These are phyloP conservation scores for Sepiola atlantica DNA, from an alignment of 2,888 invertebrate species.

Conservation along the genomic window DNA sequence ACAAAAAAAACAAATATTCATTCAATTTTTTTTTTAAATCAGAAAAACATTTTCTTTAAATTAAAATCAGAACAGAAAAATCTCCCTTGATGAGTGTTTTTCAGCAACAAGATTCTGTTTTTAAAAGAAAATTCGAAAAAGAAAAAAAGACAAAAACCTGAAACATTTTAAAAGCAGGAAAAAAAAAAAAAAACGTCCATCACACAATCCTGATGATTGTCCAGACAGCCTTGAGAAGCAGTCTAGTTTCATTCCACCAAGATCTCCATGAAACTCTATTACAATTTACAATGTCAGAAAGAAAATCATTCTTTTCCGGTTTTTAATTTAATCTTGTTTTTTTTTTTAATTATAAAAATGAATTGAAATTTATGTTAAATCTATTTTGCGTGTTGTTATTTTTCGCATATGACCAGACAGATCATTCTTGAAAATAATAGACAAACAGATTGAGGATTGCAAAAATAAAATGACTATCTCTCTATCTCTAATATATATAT, in stretches of 20 bases:
- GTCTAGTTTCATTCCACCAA: slow-evolving; percentile 47
- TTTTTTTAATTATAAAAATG: background rate
- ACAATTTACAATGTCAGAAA: background rate
- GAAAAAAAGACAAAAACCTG: background rate
- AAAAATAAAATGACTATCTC: background rate
- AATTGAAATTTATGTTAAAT: background rate
- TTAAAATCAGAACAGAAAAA: background rate
- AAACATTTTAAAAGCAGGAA: slow-evolving; percentile 18
- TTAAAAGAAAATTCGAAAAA: background rate
- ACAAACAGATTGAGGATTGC: slow-evolving; percentile 6
- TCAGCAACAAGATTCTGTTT: background rate
- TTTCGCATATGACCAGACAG: slow-evolving; percentile 45
- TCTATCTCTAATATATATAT: too few species aligned
- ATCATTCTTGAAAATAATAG: slow-evolving; percentile 46
- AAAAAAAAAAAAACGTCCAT: slow-evolving; percentile 5
- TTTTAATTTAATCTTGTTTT: background rate
- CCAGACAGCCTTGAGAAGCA: slow-evolving; percentile 41
- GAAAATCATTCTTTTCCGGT: background rate
- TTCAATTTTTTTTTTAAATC: too few species aligned
- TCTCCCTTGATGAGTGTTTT: background rate
- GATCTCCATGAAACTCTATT: background rate
- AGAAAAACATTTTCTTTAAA: background rate
- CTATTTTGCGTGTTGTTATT: background rate
- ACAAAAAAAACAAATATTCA: background rate
- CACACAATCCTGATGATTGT: background rate